Percentiles rank a stretch among this genome's conserved stretches.
Conservation (phyloP, 2,888 invertebrate species). For the Melikaiella ostensackeni region DNA sequence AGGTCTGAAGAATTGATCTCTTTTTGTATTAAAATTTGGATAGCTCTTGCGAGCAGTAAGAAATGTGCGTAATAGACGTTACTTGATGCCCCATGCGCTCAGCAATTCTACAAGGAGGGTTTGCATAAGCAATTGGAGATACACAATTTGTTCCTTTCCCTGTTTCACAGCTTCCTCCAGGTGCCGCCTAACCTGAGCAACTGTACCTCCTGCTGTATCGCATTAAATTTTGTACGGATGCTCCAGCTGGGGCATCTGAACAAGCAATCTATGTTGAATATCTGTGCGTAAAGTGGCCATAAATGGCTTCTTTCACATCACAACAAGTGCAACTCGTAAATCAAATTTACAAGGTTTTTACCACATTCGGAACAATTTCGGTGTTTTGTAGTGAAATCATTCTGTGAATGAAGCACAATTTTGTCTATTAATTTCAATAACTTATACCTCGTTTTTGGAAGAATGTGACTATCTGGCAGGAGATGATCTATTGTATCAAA, state of each 20-base stretch:
- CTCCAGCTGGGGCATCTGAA: slow-evolving; percentile 42
- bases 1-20: slow-evolving; percentile 28
- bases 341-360: not conserved
- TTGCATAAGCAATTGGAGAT: not conserved
- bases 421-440: not conserved
- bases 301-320: not conserved
- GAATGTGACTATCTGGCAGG: not conserved
- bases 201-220: slow-evolving; percentile 45
- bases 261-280: not conserved
- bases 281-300: not conserved
- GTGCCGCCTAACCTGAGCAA: slow-evolving; percentile 47
- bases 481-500: too few relatives aligned
- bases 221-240: slow-evolving; percentile 44
- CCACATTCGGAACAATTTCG: not conserved
- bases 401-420: not conserved
- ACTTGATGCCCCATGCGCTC: slow-evolving; percentile 12
- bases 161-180: slow-evolving; percentile 42
- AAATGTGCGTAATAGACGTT: slow-evolving; percentile 36
- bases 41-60: slow-evolving; percentile 32
- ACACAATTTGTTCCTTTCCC: not conserved
- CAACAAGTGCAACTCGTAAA: too few relatives aligned
- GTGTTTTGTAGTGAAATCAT: not conserved
- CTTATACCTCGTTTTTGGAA: not conserved
- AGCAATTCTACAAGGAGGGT: not conserved
- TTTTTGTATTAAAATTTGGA: slow-evolving; percentile 15